Evolutionary conservation across 1,140 invertebrate species (phyloP).

Genomic region (Odontomachus brunneus): DNA sequence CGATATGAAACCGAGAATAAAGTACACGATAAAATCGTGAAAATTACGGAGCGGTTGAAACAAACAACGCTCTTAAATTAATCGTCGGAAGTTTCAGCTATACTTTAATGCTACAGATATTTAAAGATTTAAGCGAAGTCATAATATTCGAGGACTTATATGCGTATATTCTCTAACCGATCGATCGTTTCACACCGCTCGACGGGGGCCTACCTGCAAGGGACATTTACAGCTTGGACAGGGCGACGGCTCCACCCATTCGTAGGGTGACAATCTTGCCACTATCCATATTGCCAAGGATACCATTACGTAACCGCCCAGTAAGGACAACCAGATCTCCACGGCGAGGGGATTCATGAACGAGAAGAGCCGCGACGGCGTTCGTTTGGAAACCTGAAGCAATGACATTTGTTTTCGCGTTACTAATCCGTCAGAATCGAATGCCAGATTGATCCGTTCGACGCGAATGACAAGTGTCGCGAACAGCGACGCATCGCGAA

Average conservation of each 20-base stretch:
- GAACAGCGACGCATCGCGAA: constrained; percentile 2
- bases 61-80: background rate
- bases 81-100: background rate
- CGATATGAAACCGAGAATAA: background rate
- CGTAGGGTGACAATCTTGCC: constrained; percentile 89
- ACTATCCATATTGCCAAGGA: constrained; percentile 91
- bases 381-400: constrained; percentile 86
- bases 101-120: background rate
- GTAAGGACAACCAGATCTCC: constrained; percentile 89
- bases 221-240: constrained; percentile 85
- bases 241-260: constrained; percentile 89
- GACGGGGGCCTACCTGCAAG: constrained; percentile 83
- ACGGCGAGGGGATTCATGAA: constrained; percentile 90
- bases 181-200: constrained; percentile 70
- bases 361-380: constrained; percentile 88
- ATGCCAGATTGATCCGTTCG: background rate
- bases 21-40: background rate
- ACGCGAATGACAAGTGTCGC: background rate
- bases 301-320: constrained; percentile 89
- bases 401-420: constrained; percentile 72
- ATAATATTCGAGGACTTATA: background rate
- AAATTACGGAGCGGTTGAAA: background rate
- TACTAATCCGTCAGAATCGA: constrained; percentile 32
- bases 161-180: background rate
- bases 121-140: background rate